These are phyloP conservation scores for Trematomus loennbergii DNA, from an alignment of 2,113 vertebrate species.

Conservation along the genomic window DNA sequence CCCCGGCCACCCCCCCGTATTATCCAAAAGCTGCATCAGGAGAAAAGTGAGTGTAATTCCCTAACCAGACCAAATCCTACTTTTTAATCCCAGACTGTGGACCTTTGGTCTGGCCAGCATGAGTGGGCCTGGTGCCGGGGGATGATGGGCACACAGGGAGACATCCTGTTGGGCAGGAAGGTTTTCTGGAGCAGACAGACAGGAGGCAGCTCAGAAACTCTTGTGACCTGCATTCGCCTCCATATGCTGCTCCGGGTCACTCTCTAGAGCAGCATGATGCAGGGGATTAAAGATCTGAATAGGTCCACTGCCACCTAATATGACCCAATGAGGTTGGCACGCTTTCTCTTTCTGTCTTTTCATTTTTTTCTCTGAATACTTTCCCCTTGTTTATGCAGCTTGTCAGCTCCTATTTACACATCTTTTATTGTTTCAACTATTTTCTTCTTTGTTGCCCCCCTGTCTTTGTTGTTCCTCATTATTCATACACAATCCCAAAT, in stretches of 20 bases:
- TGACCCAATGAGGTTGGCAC: constrained; percentile 43
- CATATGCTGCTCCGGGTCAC: constrained; percentile 72
- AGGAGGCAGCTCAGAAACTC: constrained; percentile 66
- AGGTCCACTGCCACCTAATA: constrained; percentile 44
- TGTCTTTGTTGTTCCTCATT: neutral
- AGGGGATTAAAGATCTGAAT: constrained; percentile 70
- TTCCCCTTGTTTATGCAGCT: neutral
- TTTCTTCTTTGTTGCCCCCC: neutral
- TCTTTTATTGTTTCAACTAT: neutral
- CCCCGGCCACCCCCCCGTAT: neutral
- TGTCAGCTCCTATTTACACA: neutral
- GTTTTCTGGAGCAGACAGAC: constrained; percentile 75
- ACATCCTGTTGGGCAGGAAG: constrained; percentile 54
- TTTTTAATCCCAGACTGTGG: constrained; percentile 71
- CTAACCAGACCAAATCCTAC: constrained; percentile 68
- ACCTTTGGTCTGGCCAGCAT: constrained; percentile 71
- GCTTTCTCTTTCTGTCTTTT: neutral
- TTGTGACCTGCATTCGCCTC: constrained; percentile 78
- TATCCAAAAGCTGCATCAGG: constrained; percentile 8
- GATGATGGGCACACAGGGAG: constrained; percentile 48
- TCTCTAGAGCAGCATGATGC: constrained; percentile 55
- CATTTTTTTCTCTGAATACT: neutral
- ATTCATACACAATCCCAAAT: neutral
- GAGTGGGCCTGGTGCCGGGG: constrained; percentile 62
- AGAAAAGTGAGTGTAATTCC: constrained; percentile 69